Conservation (phyloP, 2,888 invertebrate species). For the Zhuqinia jingwanae region DNA sequence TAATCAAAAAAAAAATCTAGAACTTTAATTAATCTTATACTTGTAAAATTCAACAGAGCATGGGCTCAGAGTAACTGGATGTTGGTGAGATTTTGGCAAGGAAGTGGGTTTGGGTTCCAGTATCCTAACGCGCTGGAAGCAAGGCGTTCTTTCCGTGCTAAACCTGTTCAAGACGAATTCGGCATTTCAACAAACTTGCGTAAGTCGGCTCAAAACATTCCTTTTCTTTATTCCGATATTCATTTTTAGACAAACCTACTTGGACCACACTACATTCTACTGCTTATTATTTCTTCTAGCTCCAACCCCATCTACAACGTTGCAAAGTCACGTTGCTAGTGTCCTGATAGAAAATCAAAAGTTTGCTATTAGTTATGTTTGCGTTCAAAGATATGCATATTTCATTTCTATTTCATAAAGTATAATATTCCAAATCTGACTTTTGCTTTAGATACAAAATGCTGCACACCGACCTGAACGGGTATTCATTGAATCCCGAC, state of each 20-base stretch:
- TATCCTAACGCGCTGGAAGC: slow-evolving; percentile 84
- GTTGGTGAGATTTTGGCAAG: slow-evolving; percentile 91
- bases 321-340: slow-evolving; percentile 85
- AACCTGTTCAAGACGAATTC: slow-evolving; percentile 82
- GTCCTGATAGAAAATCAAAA: slow-evolving; percentile 85
- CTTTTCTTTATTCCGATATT: too few species aligned
- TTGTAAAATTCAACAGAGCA: too few species aligned
- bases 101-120: slow-evolving; percentile 90
- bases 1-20: too few species aligned
- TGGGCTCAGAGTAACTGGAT: slow-evolving; percentile 94
- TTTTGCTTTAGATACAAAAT: slow-evolving; percentile 84
- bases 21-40: too few species aligned
- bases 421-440: too few species aligned
- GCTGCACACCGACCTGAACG: slow-evolving; percentile 84
- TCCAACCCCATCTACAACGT: slow-evolving; percentile 86
- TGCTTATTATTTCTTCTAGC: slow-evolving; percentile 81
- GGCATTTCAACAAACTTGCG: slow-evolving; percentile 80
- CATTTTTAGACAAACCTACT: background rate
- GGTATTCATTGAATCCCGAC: slow-evolving; percentile 87
- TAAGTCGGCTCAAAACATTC: too few species aligned
- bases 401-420: too few species aligned
- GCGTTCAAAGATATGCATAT: too few species aligned
- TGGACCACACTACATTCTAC: background rate
- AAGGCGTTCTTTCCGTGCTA: slow-evolving; percentile 81
- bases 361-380: slow-evolving; percentile 86